Evolutionary conservation across 2,797 vertebrate genomes (phyloP).

Genomic region (Hyperoplus immaculatus): DNA sequence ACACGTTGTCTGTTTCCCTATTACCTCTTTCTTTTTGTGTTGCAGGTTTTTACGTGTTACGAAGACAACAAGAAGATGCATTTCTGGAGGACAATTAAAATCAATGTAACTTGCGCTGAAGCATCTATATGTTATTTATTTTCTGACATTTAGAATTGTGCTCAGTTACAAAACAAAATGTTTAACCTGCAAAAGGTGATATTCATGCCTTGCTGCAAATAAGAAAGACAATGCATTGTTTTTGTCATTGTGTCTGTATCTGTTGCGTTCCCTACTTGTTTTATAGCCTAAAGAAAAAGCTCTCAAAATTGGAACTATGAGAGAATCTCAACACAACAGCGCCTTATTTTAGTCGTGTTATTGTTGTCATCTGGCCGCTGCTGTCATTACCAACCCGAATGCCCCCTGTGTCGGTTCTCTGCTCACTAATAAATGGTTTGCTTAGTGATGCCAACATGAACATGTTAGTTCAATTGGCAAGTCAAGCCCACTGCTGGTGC

Average conservation of each 20-base stretch:
- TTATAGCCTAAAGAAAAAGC: slow-evolving; percentile 10
- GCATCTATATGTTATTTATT: slow-evolving; percentile 10
- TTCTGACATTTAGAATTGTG: background rate
- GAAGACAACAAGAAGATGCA: slow-evolving; percentile 22
- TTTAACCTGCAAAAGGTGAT: background rate
- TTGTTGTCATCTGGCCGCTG: slow-evolving; percentile 68
- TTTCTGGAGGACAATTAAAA: slow-evolving; percentile 40
- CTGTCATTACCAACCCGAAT: slow-evolving; percentile 67
- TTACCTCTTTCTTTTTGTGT: slow-evolving; percentile 23
- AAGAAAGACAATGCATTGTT: slow-evolving; percentile 8
- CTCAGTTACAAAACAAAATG: background rate
- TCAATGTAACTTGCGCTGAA: background rate
- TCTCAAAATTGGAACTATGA: background rate
- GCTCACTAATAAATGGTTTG: slow-evolving; percentile 80
- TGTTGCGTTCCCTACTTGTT: background rate
- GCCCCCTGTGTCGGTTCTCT: slow-evolving; percentile 64
- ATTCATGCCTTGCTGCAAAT: background rate
- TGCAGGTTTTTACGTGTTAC: slow-evolving; percentile 42
- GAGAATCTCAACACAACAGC: background rate
- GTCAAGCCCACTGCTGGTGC: slow-evolving; percentile 65
- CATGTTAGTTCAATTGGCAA: slow-evolving; percentile 83
- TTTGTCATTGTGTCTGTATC: background rate
- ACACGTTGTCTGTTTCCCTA: background rate
- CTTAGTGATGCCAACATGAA: slow-evolving; percentile 77
- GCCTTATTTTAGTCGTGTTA: slow-evolving; percentile 35